phyloP scores from a whole-genome alignment of 2,797 vertebrate species.

The Bradypodion pumilum region DNA sequence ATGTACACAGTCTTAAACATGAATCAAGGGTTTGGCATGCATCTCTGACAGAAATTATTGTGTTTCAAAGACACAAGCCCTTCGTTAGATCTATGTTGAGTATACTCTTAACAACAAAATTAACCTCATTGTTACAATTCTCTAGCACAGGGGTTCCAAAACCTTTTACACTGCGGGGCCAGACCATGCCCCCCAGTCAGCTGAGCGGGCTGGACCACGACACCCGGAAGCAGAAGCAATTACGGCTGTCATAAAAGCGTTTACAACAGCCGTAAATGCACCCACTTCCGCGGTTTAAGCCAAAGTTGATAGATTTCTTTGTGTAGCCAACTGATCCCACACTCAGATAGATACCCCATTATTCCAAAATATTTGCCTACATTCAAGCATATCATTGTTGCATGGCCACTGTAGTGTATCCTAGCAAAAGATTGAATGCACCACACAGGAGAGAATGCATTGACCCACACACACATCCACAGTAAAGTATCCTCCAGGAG shows the following conservation, averaged over 20 bases:
- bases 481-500: background rate
- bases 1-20: background rate
- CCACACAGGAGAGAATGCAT: background rate
- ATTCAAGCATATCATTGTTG: background rate
- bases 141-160: background rate
- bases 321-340: background rate
- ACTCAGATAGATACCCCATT: background rate
- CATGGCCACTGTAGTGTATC: background rate
- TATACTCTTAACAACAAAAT: accelerated
- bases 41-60: background rate
- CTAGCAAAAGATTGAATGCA: background rate
- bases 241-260: too few relatives aligned
- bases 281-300: too few relatives aligned
- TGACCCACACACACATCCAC: background rate
- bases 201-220: too few relatives aligned
- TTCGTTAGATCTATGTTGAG: slow-evolving; percentile 6
- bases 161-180: too few relatives aligned
- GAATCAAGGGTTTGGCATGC: background rate
- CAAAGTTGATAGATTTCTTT: background rate
- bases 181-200: too few relatives aligned
- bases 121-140: background rate
- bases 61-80: slow-evolving; percentile 4
- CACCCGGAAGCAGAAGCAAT: too few relatives aligned
- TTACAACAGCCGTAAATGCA: too few relatives aligned
- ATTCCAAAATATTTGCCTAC: slow-evolving; percentile 1